Evolutionary conservation across 2,888 invertebrate species (phyloP), one percentile per base, ranked within the genome.

Genomic region (Eilema caniola): DNA sequence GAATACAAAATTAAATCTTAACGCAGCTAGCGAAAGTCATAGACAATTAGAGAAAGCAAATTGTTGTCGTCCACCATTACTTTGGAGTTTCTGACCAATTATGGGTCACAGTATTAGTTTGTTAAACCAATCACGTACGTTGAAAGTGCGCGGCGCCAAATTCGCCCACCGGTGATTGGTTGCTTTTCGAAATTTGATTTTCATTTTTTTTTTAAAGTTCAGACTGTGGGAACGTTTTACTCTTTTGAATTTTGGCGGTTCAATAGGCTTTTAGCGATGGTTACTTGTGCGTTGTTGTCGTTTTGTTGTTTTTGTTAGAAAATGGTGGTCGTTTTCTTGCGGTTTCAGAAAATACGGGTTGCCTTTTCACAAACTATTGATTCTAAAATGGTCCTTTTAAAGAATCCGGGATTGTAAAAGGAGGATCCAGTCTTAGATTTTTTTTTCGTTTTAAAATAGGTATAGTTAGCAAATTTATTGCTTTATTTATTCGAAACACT

Each of bases 31-130:
- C 88, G 91, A 92, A 92, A 92, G 92, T 90, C 83, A 86, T 83
- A 86, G 83, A 88, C 87, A 88, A 89, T 89, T 85, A 89, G 90
- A 90, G 91, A 89, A 91, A 92, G 90, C 88, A 80, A 84, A 81
- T 81, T 79, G 84, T 84, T 75, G 83, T 83, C 83, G 77, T 75
- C 67, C 74, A 72, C 82, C 68, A 82, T 83, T 83, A 82, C 80
- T 37, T 28, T 5, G 4, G 8, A 8, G 31, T 59, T 41, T 76
- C 76, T 81, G 82, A 77, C 89, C 92, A 90, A 91, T 91, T 91
- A 91, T 85, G 85, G 91, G 83, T 85, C 84, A 84, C 64, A 70
- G 74, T 62, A 77, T 76, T 78, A 71, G 81, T 90, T 85, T 76
- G 84, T 80, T 53, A 83, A 80, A 76, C 91, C 88, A 89, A 90